Evolutionary conservation across 2,113 vertebrate genomes (phyloP).

Genomic region (Actenoides lindsayi): DNA sequence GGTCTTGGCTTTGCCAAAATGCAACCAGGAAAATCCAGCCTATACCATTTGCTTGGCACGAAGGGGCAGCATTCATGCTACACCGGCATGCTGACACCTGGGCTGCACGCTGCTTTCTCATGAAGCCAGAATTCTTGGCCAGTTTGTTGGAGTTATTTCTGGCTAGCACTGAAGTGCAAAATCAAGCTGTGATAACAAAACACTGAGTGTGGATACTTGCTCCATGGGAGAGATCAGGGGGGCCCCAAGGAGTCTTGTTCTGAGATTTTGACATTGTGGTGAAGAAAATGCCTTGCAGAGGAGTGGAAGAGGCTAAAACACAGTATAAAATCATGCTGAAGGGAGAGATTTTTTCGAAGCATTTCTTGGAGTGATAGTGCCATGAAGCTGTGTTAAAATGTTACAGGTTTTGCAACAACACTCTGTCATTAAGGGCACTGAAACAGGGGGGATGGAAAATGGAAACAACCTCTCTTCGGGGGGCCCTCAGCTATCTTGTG

Average conservation of each 20-base stretch:
- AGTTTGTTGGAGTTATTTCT: neutral
- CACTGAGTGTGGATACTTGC: neutral
- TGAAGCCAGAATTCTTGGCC: neutral
- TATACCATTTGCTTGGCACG: rapidly evolving
- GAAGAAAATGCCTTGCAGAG: neutral
- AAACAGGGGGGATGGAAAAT: neutral
- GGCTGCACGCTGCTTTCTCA: neutral
- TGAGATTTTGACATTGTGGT: neutral
- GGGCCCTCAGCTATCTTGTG: neutral
- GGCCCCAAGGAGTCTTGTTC: neutral
- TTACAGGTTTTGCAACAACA: neutral
- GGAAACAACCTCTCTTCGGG: neutral
- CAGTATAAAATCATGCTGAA: neutral
- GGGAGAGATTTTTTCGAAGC: neutral
- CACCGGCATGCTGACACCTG: rapidly evolving
- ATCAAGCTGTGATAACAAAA: neutral
- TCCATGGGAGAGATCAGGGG: rapidly evolving
- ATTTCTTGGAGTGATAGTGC: neutral
- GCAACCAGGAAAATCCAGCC: neutral
- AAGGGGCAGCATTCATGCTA: neutral
- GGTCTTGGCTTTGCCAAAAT: neutral
- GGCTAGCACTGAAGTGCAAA: neutral
- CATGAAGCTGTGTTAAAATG: neutral
- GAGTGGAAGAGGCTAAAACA: neutral
- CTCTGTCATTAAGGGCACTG: neutral